phyloP scores from a whole-genome alignment of 1,140 invertebrate species.

The Branchinecta lynchi region DNA sequence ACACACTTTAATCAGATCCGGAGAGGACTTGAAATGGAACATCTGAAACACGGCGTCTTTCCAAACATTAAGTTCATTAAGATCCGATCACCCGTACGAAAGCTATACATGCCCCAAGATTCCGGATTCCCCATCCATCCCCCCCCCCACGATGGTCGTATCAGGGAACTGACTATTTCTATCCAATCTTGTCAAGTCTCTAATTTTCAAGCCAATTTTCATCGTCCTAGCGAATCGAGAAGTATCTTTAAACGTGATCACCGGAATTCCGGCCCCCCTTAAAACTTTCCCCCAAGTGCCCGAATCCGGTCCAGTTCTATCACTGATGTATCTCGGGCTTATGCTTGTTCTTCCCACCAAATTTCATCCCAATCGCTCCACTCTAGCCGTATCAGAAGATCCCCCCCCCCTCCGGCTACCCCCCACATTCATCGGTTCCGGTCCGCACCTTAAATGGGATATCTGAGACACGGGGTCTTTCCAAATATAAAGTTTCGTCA shows the following conservation, averaged over 20 bases:
- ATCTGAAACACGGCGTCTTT: not conserved
- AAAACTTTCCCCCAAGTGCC: too few relatives aligned
- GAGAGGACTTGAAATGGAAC: not conserved
- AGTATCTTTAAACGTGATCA: too few relatives aligned
- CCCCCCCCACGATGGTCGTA: too few relatives aligned
- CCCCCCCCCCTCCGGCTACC: not conserved
- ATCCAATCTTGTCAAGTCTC: too few relatives aligned
- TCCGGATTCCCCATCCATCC: too few relatives aligned
- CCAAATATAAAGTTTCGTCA: conserved; percentile 6
- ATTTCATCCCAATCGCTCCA: conserved; percentile 5
- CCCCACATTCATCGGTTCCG: not conserved
- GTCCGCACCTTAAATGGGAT: not conserved
- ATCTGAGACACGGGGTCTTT: conserved; percentile 3
- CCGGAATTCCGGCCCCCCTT: too few relatives aligned
- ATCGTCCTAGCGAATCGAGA: too few relatives aligned
- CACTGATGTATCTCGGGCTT: too few relatives aligned
- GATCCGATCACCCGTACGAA: not conserved
- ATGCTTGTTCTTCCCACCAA: conserved; percentile 4
- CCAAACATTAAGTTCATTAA: conserved; percentile 1
- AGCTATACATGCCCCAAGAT: not conserved
- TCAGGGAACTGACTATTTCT: too few relatives aligned
- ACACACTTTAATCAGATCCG: too few relatives aligned
- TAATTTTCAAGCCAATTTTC: too few relatives aligned
- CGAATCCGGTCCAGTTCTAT: too few relatives aligned
- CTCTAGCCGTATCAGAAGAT: not conserved